Percentiles rank a stretch among this genome's conserved stretches.
phyloP scores from a whole-genome alignment of 2,888 invertebrate species.

The Molorchus minor region DNA sequence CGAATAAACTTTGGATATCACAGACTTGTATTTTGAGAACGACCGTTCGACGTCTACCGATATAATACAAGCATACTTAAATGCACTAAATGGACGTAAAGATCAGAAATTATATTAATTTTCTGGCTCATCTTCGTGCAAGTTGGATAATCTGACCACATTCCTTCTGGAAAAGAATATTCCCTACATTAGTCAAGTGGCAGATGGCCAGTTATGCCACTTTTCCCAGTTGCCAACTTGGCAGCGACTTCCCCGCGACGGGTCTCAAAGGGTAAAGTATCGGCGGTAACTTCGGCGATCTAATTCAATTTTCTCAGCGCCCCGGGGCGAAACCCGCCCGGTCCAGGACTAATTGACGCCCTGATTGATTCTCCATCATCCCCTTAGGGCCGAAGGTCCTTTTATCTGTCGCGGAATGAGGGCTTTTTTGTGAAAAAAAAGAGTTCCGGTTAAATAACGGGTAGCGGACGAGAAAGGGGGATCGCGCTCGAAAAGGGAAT shows the following conservation, averaged over 20 bases:
- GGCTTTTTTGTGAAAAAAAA: background rate
- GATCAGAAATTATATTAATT: no score
- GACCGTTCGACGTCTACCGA: no score
- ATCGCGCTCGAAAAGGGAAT: constrained; percentile 1
- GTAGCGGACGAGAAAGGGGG: background rate
- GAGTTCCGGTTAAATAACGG: background rate
- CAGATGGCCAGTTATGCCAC: no score
- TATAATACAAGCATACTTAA: no score
- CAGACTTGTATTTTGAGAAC: no score
- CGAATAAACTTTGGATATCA: no score
- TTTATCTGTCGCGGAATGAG: constrained; percentile 11
- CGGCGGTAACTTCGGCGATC: constrained; percentile 25
- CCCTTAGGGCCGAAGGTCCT: constrained; percentile 43
- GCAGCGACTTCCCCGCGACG: background rate
- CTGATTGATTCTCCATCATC: constrained; percentile 55
- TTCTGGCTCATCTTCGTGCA: no score
- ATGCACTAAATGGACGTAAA: no score
- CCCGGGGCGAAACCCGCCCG: constrained; percentile 44
- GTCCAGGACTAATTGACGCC: constrained; percentile 54
- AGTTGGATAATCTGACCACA: no score
- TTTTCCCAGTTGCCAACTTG: no score
- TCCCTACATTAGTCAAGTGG: no score
- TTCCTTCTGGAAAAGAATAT: no score
- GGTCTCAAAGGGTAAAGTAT: constrained; percentile 24
- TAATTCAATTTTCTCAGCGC: constrained; percentile 51